Conservation (phyloP, 2,113 vertebrate genomes). For the Calypte anna region DNA sequence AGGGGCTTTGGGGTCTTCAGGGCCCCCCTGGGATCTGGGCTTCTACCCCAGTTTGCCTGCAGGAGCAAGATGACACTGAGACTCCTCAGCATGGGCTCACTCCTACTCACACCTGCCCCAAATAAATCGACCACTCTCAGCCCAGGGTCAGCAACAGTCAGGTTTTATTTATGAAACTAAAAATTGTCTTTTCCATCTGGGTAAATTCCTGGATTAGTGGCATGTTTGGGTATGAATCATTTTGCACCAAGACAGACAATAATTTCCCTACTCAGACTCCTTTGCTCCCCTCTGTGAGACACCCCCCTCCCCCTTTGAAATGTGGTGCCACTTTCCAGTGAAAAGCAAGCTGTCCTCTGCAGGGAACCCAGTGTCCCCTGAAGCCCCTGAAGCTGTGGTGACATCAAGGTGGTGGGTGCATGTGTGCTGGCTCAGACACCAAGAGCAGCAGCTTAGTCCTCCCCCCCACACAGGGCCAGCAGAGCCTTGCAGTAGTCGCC, state of each 20-base stretch:
- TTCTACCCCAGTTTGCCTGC: rapidly evolving
- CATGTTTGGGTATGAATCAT: neutral
- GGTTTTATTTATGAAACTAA: constrained; percentile 65
- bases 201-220: constrained; percentile 18
- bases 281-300: neutral
- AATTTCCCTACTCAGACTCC: neutral
- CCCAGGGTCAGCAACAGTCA: constrained; percentile 16
- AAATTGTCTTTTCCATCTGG: constrained; percentile 6
- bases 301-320: neutral
- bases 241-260: neutral
- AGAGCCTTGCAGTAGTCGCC: constrained; percentile 94
- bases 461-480: constrained; percentile 89
- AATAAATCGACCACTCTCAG: neutral
- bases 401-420: constrained; percentile 48
- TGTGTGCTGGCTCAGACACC: constrained; percentile 38
- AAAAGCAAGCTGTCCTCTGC: constrained; percentile 10
- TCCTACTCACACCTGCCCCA: neutral
- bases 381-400: constrained; percentile 55
- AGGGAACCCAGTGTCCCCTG: neutral
- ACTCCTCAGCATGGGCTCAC: neutral
- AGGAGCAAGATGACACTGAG: neutral
- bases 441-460: constrained; percentile 79
- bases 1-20: neutral
- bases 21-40: neutral
- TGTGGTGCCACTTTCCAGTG: neutral